Evolutionary conservation across 1,140 invertebrate genomes (phyloP).

Genomic region (Charaxes varanes): DNA sequence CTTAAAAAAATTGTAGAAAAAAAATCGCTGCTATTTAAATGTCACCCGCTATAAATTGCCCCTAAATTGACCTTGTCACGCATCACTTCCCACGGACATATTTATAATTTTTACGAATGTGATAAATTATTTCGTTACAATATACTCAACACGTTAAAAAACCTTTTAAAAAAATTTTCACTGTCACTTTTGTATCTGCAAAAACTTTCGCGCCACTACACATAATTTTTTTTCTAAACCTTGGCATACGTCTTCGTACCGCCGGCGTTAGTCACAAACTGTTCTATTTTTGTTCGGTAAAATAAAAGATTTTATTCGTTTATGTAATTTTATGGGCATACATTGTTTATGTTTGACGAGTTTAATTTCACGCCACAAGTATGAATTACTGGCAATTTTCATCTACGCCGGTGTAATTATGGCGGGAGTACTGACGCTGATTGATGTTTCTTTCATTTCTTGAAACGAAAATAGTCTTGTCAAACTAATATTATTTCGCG

Average conservation of each 20-base stretch:
- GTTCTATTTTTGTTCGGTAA: slow-evolving; percentile 53
- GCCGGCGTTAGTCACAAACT: slow-evolving; percentile 42
- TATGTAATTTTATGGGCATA: slow-evolving; percentile 24
- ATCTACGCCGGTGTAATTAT: too few relatives aligned
- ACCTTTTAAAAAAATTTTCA: background rate
- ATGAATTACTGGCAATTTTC: background rate
- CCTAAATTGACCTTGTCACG: slow-evolving; percentile 39
- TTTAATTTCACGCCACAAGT: slow-evolving; percentile 24
- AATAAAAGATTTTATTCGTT: slow-evolving; percentile 45
- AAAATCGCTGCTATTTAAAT: slow-evolving; percentile 16
- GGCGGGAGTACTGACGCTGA: too few relatives aligned
- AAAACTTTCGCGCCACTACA: slow-evolving; percentile 37
- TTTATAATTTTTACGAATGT: slow-evolving; percentile 14
- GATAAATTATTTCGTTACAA: slow-evolving; percentile 4
- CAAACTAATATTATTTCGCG: too few relatives aligned
- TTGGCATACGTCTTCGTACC: slow-evolving; percentile 33
- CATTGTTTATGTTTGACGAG: slow-evolving; percentile 17
- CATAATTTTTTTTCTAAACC: slow-evolving; percentile 29
- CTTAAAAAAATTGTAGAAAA: slow-evolving; percentile 5
- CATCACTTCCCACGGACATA: slow-evolving; percentile 26
- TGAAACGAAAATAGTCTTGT: too few relatives aligned
- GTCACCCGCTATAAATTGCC: slow-evolving; percentile 31
- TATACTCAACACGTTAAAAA: slow-evolving; percentile 4
- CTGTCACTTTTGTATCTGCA: slow-evolving; percentile 8
- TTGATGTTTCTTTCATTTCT: too few relatives aligned